Evolutionary conservation across 2,113 vertebrate genomes (phyloP), one percentile per base, ranked within the genome.

Genomic region (Scalopus aquaticus): DNA sequence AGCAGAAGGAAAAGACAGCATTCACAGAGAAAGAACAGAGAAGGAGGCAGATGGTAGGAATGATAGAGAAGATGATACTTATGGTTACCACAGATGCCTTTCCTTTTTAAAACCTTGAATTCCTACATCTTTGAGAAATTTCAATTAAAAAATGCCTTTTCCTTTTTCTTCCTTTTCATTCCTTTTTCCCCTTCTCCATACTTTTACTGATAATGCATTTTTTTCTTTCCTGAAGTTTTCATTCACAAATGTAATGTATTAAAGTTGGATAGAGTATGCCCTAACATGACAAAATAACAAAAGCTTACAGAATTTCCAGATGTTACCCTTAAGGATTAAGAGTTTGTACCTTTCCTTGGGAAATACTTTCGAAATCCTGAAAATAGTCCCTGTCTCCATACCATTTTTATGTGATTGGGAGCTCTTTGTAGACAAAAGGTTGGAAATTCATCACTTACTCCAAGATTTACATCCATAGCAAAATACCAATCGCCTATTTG

Each of bases 1-100:
- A 42, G 22, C 60, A 62, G 26, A 64, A 42, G 44, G 24, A 70
- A 85, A 60, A 37, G 28, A 42, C 11, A 30, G 13, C 37, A 60
- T 32, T 17, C 49, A 11, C 6, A 65, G 82, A 94, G 46, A 69
- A 93, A 54, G 78, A 91, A 16, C 8, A 83, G 79, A 51, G 65
- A 70, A 76, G 78, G 22, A 62, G 83, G 54, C 86, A 96, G 94
- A 90, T 88, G 84, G 72, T 16, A 51, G 51, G 49, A 80, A 58
- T 5, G 30, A 77, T 28, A 39, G 74, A 86, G 74, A 90, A 83
- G 95, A 74, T 32, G 42, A 60, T 62, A 37, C 80, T 92, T 79
- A 9, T 7, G 77, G 77, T 64, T 56, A 94, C 49, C 84, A 78
- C 90, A 95, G 93, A 85, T 97, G 80, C 51, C 20, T 89, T 49